phyloP scores from a whole-genome alignment of 2,113 vertebrate species.

The Aptenodytes forsteri region DNA sequence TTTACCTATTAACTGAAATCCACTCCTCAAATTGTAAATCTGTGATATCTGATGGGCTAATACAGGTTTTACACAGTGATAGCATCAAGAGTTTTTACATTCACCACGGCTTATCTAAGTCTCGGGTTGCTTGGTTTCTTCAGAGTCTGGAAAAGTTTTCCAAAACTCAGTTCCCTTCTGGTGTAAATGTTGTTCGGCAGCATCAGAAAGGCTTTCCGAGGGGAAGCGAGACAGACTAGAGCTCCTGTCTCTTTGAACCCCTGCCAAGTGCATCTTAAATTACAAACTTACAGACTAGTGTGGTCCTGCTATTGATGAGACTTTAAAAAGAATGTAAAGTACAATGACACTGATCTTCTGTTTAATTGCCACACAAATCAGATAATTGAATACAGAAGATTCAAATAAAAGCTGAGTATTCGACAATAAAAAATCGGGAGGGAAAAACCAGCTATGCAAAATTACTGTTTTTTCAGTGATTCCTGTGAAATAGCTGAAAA shows the following conservation, averaged over 20 bases:
- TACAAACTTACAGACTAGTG: not conserved
- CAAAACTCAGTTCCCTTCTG: not conserved
- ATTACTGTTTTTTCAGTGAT: not conserved
- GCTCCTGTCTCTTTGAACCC: slow-evolving; percentile 24
- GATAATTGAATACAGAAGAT: not conserved
- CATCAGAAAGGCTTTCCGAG: not conserved
- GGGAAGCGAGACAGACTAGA: not conserved
- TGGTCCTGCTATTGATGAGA: not conserved
- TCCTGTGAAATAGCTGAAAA: not conserved
- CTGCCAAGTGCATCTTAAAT: not conserved
- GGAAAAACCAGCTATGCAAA: not conserved
- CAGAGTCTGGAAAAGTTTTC: not conserved
- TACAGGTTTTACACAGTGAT: not conserved
- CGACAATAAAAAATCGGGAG: not conserved
- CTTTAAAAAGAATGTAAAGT: not conserved
- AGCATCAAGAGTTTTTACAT: not conserved
- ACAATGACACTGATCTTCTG: not conserved
- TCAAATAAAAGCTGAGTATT: not conserved
- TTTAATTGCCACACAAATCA: not conserved
- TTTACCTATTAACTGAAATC: not conserved
- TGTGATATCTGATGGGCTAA: not conserved
- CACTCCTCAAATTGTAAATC: not conserved
- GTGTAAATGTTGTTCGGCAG: not conserved
- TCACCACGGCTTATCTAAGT: not conserved
- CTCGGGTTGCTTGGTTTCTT: not conserved